Base-by-base conservation (phyloP, 2,888 invertebrate genomes). In the Agriopis leucophaearia region DNA sequence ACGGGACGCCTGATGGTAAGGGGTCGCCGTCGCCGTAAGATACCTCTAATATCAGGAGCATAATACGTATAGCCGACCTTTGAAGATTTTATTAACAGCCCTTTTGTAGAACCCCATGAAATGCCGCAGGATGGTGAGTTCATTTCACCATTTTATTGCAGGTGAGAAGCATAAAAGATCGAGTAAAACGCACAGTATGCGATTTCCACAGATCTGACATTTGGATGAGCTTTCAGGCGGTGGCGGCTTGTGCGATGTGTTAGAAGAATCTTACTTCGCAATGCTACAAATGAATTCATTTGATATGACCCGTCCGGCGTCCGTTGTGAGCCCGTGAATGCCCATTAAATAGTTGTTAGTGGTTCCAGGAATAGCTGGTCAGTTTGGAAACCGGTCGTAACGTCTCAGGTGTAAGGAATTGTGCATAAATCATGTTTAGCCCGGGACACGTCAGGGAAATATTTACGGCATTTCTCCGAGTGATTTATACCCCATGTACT, bases 391-490 rank as follows among this genome's bases (percentile, higher is more conserved):
- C 58, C n/a, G 54, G 40, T 40, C 35, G 45, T 38, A 55, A 42
- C 38, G 4, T 58, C 48, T 48, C 58, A 57, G 57, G 57, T 57
- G 45, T 51, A 58, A 48, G 36, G 56, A 51, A 55, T 59, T 36
- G 56, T 47, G 63, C 63, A 66, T 66, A 50, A 70, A 66, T 66
- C 66, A 63, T 66, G 52, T 66, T 66, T 66, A 60, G 69, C 45
- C n/a, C 50, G 42, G 57, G 64, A 57, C 57, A 47, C 57, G 64
- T 70, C 54, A 40, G 27, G 13, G 47, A 18, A 44, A 61, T 62
- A 69, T 69, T 50, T 61, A 57, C 40, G 50, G 51, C 47, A 51
- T 47, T 60, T 60, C 27, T 4, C 42, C 4, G n/a, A 27, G 27
- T 4, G 42, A 42, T 55, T 55, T 44, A 42, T 18, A 15, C 0